Evolutionary conservation across 1,140 invertebrate species (phyloP), one percentile per base, ranked within the genome.

Genomic region (Drosophila pandora): DNA sequence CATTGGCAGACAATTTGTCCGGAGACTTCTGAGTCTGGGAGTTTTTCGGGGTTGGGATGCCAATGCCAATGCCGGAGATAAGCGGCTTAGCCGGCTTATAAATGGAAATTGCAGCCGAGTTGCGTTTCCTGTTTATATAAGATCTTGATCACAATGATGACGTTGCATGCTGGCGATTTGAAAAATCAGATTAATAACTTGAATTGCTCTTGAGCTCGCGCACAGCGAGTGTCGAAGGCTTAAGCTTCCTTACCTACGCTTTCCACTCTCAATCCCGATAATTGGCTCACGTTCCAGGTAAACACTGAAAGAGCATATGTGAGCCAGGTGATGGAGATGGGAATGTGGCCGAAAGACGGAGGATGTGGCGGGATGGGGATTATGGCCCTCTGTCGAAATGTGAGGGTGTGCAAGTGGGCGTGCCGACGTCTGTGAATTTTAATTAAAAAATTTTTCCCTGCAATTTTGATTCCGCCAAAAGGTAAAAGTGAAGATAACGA

Each of bases 171-270:
- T 67, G 55, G 56, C 56, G 80, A 85, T 84, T 84, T 73, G 56
- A 80, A 65, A 77, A 77, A 85, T 85, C 80, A 85, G 80, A 84
- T 84, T 84, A 84, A 84, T 85, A 84, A 84, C 81, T 79, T 76
- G 76, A 79, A 84, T 80, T 76, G 80, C 76, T 76, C 45, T 67
- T 60, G 32, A 56, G 43, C 56, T 74, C 30, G 23, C 8, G 39
- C 28, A 60, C 7, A 17, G 21, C 43, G n/a, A 62, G 68, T 68
- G 68, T 68, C 59, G 69, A 79, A 37, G 60, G 65, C 49, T 58
- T 68, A 53, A 48, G 47, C 52, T 61, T 62, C 52, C 69, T 50
- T 37, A 48, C 25, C 62, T 64, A 41, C 55, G 61, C 61, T 54
- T 62, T 70, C 70, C 55, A 64, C 62, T 49, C 54, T 71, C 70